A percentile compares a stretch with the other conserved stretches of the same genome.
Evolutionary conservation across 1,140 invertebrate species (phyloP).

Genomic region (Drosophila biarmipes): DNA sequence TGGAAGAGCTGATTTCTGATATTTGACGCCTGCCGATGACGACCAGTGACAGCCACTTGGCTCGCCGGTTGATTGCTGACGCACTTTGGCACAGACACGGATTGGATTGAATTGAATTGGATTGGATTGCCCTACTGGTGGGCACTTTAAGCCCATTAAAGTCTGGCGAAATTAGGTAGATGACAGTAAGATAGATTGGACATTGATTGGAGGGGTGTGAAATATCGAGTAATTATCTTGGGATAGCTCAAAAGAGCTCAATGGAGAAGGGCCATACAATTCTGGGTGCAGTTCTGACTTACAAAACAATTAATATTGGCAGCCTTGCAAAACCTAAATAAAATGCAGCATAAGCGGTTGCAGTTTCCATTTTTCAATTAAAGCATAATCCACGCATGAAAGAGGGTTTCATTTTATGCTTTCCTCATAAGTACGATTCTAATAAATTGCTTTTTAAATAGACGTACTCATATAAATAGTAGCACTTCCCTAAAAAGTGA

Average conservation of each 20-base stretch:
- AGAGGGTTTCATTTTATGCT: neutral
- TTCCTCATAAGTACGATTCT: neutral
- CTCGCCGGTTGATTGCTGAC: conserved; percentile 38
- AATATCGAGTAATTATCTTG: neutral
- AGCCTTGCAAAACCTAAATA: neutral
- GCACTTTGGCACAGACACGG: conserved; percentile 39
- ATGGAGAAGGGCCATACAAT: too few species aligned
- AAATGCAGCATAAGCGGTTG: neutral
- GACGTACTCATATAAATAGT: neutral
- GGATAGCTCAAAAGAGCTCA: too few species aligned
- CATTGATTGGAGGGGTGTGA: conserved; percentile 2
- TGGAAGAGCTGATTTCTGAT: conserved; percentile 22
- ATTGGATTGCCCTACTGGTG: conserved; percentile 50
- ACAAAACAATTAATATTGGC: neutral
- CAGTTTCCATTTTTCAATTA: neutral
- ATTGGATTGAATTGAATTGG: conserved; percentile 23
- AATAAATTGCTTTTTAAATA: neutral
- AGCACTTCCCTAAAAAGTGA: neutral
- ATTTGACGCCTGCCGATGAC: conserved; percentile 30
- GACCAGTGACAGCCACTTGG: conserved; percentile 32
- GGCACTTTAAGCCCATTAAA: conserved; percentile 49
- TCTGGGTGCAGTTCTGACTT: too few species aligned
- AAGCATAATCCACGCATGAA: neutral
- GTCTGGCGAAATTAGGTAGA: conserved; percentile 35
- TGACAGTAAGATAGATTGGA: neutral